Evolutionary conservation across 1,140 invertebrate genomes (phyloP).

Genomic region (Drosophila oshimai): DNA sequence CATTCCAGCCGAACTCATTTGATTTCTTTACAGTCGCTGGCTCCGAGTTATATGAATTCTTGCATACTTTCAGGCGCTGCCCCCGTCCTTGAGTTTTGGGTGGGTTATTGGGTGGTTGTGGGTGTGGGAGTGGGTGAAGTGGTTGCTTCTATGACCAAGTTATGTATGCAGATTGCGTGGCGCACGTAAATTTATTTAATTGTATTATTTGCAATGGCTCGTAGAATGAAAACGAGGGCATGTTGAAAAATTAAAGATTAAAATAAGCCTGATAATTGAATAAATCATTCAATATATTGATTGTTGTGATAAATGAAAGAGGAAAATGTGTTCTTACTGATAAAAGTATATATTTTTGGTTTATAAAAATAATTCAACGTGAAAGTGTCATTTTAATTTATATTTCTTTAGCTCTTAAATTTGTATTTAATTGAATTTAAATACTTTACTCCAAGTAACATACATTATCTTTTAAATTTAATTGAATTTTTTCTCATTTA

Average conservation of each 20-base stretch:
- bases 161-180: slow-evolving; percentile 77
- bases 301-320: no score
- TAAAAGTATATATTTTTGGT: no score
- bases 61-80: slow-evolving; percentile 60
- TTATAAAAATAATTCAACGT: no score
- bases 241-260: background rate
- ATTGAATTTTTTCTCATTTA: no score
- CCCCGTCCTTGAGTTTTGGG: background rate
- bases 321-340: no score
- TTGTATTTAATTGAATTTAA: no score
- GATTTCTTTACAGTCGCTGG: slow-evolving; percentile 45
- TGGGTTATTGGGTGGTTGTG: background rate
- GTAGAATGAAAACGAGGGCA: slow-evolving; percentile 16
- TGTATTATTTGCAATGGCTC: slow-evolving; percentile 49
- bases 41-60: slow-evolving; percentile 32
- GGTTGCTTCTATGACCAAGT: slow-evolving; percentile 4
- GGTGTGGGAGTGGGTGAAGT: background rate
- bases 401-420: no score
- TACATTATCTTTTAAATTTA: no score
- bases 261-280: background rate
- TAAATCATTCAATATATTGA: background rate
- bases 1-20: slow-evolving; percentile 19
- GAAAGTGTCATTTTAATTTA: no score
- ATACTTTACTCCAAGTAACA: no score
- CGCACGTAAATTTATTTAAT: slow-evolving; percentile 75